phyloP scores from a whole-genome alignment of 1,140 invertebrate genomes.

The Ganaspis sp. region DNA sequence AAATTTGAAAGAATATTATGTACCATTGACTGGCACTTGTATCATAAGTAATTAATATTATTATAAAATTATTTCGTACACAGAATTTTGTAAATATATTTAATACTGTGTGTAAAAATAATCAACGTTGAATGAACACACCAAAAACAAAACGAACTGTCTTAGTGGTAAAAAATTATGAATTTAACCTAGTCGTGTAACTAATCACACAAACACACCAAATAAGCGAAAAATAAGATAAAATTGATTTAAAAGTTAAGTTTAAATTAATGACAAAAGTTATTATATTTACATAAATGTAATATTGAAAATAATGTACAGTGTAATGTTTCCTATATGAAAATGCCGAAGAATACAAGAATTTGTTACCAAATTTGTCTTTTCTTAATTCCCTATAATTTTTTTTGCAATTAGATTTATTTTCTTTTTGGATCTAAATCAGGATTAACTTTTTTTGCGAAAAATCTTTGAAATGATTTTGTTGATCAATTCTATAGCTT shows the following conservation, averaged over 20 bases:
- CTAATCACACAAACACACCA: conserved; percentile 60
- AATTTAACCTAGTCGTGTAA: conserved; percentile 53
- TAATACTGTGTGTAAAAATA: background rate
- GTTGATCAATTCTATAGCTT: no score
- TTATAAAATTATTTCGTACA: background rate
- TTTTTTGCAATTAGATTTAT: background rate
- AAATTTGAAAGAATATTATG: background rate
- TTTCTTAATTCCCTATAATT: background rate
- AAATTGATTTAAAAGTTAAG: conserved; percentile 35
- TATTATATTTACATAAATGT: conserved; percentile 35
- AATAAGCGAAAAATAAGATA: conserved; percentile 43
- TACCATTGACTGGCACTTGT: background rate
- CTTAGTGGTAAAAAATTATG: background rate
- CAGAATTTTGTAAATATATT: background rate
- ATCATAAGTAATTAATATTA: no score
- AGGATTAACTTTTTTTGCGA: no score
- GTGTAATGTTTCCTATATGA: conserved; percentile 35
- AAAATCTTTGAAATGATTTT: no score
- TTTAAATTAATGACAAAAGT: conserved; percentile 31
- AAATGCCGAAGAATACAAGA: conserved; percentile 28
- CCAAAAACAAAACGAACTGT: background rate
- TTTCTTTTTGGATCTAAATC: no score
- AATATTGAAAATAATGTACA: conserved; percentile 36
- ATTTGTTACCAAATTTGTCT: conserved; percentile 2
- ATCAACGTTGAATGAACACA: background rate